Conservation (phyloP, 92 coral and sea anemone species). For the Actinernus sp. region DNA sequence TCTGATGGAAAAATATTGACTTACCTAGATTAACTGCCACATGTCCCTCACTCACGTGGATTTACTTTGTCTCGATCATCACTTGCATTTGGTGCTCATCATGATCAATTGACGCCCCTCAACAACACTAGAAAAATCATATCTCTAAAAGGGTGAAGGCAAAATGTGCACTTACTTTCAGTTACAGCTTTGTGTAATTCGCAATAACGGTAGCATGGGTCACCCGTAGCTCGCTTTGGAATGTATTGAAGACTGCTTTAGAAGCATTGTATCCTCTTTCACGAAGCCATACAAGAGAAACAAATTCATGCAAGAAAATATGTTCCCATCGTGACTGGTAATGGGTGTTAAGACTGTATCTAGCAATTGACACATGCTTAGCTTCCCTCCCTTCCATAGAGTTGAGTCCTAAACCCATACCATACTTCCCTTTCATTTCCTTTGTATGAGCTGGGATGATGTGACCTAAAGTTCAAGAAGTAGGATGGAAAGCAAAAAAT, state of each 20-base stretch:
- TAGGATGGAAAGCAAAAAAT: slow-evolving; percentile 26
- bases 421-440: slow-evolving; percentile 51
- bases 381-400: slow-evolving; percentile 72
- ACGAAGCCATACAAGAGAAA: slow-evolving; percentile 57
- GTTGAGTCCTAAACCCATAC: slow-evolving; percentile 47
- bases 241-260: slow-evolving; percentile 30
- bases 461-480: slow-evolving; percentile 45
- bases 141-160: slow-evolving; percentile 39
- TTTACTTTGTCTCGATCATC: too few species aligned
- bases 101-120: too few species aligned
- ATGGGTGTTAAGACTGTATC: slow-evolving; percentile 32
- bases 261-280: slow-evolving; percentile 50
- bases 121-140: slow-evolving; percentile 22
- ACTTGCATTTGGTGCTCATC: too few species aligned
- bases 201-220: slow-evolving; percentile 47
- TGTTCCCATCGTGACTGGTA: slow-evolving; percentile 49
- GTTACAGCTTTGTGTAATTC: slow-evolving; percentile 41
- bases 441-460: slow-evolving; percentile 53
- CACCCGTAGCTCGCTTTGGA: slow-evolving; percentile 38
- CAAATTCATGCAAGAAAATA: slow-evolving; percentile 46
- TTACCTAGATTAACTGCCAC: too few species aligned
- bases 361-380: slow-evolving; percentile 49
- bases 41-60: too few species aligned
- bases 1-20: too few species aligned
- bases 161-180: slow-evolving; percentile 22